Conservation (phyloP, 2,888 invertebrate genomes). For the Frankliniella fusca region DNA sequence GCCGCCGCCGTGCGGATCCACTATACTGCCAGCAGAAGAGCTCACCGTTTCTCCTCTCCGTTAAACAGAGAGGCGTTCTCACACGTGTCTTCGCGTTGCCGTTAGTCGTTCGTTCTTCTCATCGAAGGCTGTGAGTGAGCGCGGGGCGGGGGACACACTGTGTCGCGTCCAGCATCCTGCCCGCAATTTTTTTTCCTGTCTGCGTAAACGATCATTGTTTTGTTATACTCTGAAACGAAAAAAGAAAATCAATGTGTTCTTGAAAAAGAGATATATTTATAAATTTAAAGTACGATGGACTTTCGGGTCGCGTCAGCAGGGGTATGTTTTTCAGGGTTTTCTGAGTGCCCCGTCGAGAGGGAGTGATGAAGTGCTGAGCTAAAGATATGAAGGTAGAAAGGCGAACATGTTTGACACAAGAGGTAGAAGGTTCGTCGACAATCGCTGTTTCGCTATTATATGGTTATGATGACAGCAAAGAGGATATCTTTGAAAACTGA, state of each 20-base stretch:
- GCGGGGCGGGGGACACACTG: background rate
- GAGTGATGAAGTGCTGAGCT: background rate
- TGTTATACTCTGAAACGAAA: background rate
- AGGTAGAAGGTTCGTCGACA: background rate
- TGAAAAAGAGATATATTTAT: background rate
- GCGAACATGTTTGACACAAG: background rate
- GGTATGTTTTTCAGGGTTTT: no score
- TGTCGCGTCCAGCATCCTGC: background rate
- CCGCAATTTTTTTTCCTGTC: background rate
- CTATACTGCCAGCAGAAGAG: background rate
- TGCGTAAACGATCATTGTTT: background rate
- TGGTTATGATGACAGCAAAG: background rate
- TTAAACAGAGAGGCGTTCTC: background rate
- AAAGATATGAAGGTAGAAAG: background rate
- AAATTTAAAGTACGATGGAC: background rate
- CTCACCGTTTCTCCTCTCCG: background rate
- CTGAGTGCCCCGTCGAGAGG: no score
- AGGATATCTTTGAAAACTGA: background rate
- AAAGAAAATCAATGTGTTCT: background rate
- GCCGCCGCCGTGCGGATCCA: background rate
- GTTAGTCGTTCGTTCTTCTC: background rate
- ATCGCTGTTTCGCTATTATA: background rate
- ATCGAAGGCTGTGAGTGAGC: conserved; percentile 2
- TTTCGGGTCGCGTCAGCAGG: background rate
- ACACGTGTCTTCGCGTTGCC: background rate